These are phyloP conservation scores for Denticeps clupeoides DNA, from an alignment of 2,797 vertebrate genomes.

Conservation along the genomic window DNA sequence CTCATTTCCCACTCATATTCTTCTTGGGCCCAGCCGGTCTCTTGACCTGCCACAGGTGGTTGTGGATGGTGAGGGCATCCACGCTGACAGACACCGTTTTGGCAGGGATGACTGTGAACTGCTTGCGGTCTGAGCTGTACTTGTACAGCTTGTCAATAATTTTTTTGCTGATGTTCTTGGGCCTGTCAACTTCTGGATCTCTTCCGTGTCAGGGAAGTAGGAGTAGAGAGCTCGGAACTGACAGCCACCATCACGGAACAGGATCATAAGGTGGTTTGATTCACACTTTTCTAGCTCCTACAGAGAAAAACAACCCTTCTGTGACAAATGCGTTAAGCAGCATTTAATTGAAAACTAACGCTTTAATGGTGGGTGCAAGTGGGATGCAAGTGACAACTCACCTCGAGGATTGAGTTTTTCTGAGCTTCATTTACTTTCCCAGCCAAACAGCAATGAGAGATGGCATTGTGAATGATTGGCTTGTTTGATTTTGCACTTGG, in stretches of 20 bases:
- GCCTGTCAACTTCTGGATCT: slow-evolving; percentile 86
- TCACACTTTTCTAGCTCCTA: slow-evolving; percentile 91
- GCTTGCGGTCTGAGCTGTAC: slow-evolving; percentile 93
- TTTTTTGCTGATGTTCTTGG: slow-evolving; percentile 88
- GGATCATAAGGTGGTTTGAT: slow-evolving; percentile 93
- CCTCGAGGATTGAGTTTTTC: slow-evolving; percentile 92
- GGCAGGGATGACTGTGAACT: slow-evolving; percentile 89
- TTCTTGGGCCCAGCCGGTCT: slow-evolving; percentile 81
- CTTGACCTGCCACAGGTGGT: slow-evolving; percentile 92
- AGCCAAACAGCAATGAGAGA: slow-evolving; percentile 92
- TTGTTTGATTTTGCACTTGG: slow-evolving; percentile 97
- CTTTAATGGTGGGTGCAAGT: no score
- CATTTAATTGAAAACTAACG: background rate
- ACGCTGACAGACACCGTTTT: slow-evolving; percentile 96
- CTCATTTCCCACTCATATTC: slow-evolving; percentile 61
- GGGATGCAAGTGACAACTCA: slow-evolving; percentile 30
- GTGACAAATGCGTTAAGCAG: background rate
- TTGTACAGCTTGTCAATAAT: slow-evolving; percentile 98
- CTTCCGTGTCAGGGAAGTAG: slow-evolving; percentile 86
- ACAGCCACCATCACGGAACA: slow-evolving; percentile 91
- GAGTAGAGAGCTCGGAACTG: slow-evolving; percentile 93
- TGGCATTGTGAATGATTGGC: slow-evolving; percentile 90
- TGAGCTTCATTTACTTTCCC: slow-evolving; percentile 94
- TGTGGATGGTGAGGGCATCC: slow-evolving; percentile 91
- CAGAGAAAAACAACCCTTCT: background rate